phyloP scores from a whole-genome alignment of 1,140 invertebrate species.

The Copidosoma floridanum region DNA sequence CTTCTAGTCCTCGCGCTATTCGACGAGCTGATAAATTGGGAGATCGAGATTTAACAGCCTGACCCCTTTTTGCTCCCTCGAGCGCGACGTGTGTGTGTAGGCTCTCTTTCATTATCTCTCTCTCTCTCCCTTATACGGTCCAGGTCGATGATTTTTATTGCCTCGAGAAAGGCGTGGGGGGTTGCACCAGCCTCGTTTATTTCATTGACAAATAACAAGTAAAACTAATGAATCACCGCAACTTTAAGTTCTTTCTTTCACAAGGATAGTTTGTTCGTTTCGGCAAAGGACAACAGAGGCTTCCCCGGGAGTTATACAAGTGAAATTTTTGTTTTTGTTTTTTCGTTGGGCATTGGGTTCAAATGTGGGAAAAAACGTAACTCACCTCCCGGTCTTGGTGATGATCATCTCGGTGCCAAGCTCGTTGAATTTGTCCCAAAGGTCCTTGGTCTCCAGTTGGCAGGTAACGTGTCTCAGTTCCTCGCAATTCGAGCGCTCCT shows the following conservation, averaged over 20 bases:
- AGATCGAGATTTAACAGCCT: slow-evolving; percentile 2
- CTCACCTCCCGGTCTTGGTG: slow-evolving; percentile 93
- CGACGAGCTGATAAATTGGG: slow-evolving; percentile 20
- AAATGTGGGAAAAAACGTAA: neutral
- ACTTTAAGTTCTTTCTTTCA: too few relatives aligned
- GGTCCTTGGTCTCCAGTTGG: slow-evolving; percentile 83
- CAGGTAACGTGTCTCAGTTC: slow-evolving; percentile 62
- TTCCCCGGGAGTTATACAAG: slow-evolving; percentile 9
- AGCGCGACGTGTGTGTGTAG: too few relatives aligned
- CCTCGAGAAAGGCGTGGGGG: slow-evolving; percentile 3
- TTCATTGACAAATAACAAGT: too few relatives aligned
- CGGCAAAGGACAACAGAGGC: slow-evolving; percentile 21
- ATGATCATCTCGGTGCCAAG: slow-evolving; percentile 99
- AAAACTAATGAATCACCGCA: too few relatives aligned
- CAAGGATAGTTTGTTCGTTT: too few relatives aligned
- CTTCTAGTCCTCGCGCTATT: neutral
- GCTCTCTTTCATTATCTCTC: too few relatives aligned
- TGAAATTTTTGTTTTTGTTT: too few relatives aligned
- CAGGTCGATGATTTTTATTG: slow-evolving; percentile 7
- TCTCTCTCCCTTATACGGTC: too few relatives aligned
- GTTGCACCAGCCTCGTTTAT: too few relatives aligned
- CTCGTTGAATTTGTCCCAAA: slow-evolving; percentile 95
- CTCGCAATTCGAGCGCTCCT: slow-evolving; percentile 69
- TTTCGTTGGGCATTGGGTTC: too few relatives aligned
- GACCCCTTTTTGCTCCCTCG: too few relatives aligned